Percentiles rank a stretch among this genome's conserved stretches.
Conservation (phyloP, 2,888 invertebrate genomes). For the Leptinotarsa peninsularis region DNA sequence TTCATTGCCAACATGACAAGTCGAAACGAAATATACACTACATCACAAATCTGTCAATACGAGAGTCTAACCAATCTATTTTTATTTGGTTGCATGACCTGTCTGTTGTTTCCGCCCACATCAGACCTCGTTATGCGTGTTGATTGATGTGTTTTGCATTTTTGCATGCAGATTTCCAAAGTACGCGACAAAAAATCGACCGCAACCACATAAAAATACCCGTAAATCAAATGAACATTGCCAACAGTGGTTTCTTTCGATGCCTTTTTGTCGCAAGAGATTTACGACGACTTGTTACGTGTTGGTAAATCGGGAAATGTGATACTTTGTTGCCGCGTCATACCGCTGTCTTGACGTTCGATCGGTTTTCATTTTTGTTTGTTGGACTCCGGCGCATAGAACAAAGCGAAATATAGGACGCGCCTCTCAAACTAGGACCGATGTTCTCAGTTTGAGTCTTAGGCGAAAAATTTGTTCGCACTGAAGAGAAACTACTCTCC, state of each 20-base stretch:
- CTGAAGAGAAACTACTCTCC: too few relatives aligned
- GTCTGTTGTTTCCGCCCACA: slow-evolving; percentile 21
- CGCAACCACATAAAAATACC: slow-evolving; percentile 27
- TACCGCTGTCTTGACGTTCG: neutral
- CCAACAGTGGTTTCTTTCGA: slow-evolving; percentile 28
- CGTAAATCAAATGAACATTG: slow-evolving; percentile 28
- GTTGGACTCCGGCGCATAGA: neutral
- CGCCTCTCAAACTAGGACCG: too few relatives aligned
- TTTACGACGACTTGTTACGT: slow-evolving; percentile 17
- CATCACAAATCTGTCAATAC: slow-evolving; percentile 16
- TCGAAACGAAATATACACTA: neutral
- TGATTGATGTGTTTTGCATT: slow-evolving; percentile 33
- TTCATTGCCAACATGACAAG: slow-evolving; percentile 4
- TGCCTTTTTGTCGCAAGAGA: slow-evolving; percentile 22
- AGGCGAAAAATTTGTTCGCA: too few relatives aligned
- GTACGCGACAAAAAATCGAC: slow-evolving; percentile 27
- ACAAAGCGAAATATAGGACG: too few relatives aligned
- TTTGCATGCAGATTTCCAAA: slow-evolving; percentile 30
- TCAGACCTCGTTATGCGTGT: neutral
- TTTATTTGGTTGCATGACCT: slow-evolving; percentile 26
- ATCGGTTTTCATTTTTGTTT: neutral
- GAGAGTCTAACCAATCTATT: slow-evolving; percentile 1
- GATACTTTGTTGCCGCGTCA: slow-evolving; percentile 13
- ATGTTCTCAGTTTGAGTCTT: too few relatives aligned
- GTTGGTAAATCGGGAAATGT: slow-evolving; percentile 10